These are phyloP conservation scores for Atrina japonica DNA, from an alignment of 2,888 invertebrate species.

Conservation along the genomic window DNA sequence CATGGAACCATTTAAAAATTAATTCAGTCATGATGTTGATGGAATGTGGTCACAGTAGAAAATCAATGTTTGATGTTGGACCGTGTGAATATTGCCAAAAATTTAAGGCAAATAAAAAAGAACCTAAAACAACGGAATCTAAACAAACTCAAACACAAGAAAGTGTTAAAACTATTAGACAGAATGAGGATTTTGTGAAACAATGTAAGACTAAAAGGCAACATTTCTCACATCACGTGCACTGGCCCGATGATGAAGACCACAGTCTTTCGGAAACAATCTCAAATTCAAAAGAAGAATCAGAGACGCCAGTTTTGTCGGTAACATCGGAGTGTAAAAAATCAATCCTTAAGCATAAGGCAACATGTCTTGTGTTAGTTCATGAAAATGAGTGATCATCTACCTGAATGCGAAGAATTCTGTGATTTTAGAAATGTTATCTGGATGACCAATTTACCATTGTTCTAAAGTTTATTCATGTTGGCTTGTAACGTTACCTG, in stretches of 20 bases:
- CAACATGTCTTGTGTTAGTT: slow-evolving; percentile 6
- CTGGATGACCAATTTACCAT: no score
- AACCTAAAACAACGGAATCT: no score
- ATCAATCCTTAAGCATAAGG: slow-evolving; percentile 4
- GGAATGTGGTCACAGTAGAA: slow-evolving; percentile 11
- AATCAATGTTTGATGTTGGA: slow-evolving; percentile 1
- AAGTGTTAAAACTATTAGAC: background rate
- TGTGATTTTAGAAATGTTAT: no score
- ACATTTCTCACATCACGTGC: background rate
- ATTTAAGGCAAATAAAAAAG: background rate
- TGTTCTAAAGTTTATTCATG: no score
- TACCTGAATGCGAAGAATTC: background rate
- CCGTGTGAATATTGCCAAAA: slow-evolving; percentile 5
- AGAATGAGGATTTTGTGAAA: background rate
- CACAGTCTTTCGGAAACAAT: background rate
- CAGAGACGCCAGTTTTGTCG: background rate
- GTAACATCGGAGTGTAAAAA: background rate
- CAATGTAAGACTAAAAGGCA: background rate
- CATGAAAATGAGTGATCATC: background rate
- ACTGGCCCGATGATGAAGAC: slow-evolving; percentile 8
- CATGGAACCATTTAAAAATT: no score
- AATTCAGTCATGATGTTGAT: slow-evolving; percentile 2
- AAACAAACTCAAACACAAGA: no score
- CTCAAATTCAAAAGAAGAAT: background rate
- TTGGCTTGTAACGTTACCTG: no score